Conservation (phyloP, 2,888 invertebrate species). For the Zygothrica quintamaculata region DNA sequence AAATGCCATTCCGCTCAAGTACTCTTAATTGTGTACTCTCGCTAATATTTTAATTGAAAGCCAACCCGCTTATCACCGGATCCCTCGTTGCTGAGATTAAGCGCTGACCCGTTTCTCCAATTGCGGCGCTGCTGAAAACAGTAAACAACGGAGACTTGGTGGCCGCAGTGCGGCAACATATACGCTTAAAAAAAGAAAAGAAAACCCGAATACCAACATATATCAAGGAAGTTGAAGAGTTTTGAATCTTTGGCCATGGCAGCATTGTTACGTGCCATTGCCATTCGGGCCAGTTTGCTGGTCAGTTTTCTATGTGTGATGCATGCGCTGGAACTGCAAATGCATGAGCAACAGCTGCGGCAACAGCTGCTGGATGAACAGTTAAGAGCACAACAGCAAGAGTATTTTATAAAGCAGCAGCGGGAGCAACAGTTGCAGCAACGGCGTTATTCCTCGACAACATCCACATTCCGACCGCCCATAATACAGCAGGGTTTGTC, state of each 20-base stretch:
- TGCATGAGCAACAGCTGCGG: conserved; percentile 63
- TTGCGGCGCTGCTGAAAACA: conserved; percentile 45
- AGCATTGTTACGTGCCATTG: conserved; percentile 57
- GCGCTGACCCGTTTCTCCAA: conserved; percentile 61
- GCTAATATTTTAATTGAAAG: conserved; percentile 66
- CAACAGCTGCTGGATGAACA: conserved; percentile 61
- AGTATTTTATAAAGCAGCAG: conserved; percentile 52
- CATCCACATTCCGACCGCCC: conserved; percentile 75
- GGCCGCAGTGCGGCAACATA: conserved; percentile 34
- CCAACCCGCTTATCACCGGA: conserved; percentile 60
- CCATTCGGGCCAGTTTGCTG: conserved; percentile 65
- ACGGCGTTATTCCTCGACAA: conserved; percentile 73
- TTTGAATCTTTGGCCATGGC: conserved; percentile 53
- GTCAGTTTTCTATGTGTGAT: conserved; percentile 64
- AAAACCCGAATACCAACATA: not conserved
- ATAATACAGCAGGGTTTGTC: conserved; percentile 74
- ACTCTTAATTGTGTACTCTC: conserved; percentile 51
- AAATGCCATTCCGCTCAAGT: conserved; percentile 24
- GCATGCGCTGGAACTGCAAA: conserved; percentile 60
- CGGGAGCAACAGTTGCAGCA: conserved; percentile 59
- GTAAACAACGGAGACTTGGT: conserved; percentile 62
- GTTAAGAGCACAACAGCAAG: conserved; percentile 51
- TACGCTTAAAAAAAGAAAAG: not conserved
- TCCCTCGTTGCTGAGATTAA: conserved; percentile 55
- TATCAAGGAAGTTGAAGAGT: not conserved